Evolutionary conservation across 2,797 vertebrate genomes (phyloP).

Genomic region (Helostoma temminkii): DNA sequence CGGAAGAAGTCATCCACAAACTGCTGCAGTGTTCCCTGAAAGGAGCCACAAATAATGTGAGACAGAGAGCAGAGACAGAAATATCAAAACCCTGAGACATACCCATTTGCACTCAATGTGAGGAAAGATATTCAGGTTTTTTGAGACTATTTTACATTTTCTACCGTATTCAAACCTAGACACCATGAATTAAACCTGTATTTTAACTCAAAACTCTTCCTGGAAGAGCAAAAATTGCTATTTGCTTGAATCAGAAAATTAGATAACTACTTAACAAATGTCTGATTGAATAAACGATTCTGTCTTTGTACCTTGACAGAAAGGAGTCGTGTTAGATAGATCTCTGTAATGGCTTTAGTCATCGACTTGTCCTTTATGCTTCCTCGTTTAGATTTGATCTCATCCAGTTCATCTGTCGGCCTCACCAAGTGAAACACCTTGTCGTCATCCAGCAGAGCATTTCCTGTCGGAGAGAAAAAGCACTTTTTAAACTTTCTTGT

Average conservation of each 20-base stretch:
- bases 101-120: constrained; percentile 17
- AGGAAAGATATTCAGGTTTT: constrained; percentile 14
- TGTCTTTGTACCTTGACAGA: constrained; percentile 93
- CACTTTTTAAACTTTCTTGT: constrained; percentile 19
- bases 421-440: constrained; percentile 97
- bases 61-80: constrained; percentile 30
- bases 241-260: constrained; percentile 8
- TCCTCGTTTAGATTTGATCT: constrained; percentile 95
- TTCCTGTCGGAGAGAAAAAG: constrained; percentile 72
- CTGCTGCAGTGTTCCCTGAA: constrained; percentile 97
- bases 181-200: constrained; percentile 12
- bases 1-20: constrained; percentile 99
- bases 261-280: constrained; percentile 18
- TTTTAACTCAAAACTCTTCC: constrained; percentile 11
- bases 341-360: constrained; percentile 99
- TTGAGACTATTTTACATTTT: constrained; percentile 12
- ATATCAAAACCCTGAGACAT: constrained; percentile 33
- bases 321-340: constrained; percentile 97
- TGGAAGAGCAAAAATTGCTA: constrained; percentile 3
- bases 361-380: constrained; percentile 98
- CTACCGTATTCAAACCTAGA: not conserved
- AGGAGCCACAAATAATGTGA: constrained; percentile 51
- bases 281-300: constrained; percentile 12
- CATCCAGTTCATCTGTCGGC: constrained; percentile 93
- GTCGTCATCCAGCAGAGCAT: constrained; percentile 96